phyloP scores from a whole-genome alignment of 2,888 invertebrate species.

The Protophormia terraenovae region DNA sequence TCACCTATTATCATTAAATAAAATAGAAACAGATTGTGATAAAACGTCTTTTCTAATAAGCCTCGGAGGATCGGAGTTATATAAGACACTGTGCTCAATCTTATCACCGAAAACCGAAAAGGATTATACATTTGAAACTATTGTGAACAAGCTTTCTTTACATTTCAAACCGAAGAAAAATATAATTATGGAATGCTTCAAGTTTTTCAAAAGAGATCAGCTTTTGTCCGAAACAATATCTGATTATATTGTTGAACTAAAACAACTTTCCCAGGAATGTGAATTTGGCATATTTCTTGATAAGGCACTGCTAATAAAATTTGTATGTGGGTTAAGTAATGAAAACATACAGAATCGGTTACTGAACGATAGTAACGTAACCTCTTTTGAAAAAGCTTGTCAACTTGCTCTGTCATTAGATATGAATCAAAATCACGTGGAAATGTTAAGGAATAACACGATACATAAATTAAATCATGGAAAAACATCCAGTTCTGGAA shows the following conservation, averaged over 20 bases:
- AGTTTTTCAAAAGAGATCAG: constrained; percentile 25
- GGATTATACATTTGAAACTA: not conserved
- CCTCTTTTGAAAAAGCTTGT: constrained; percentile 18
- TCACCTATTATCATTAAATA: too few relatives aligned
- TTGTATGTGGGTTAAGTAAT: constrained; percentile 4
- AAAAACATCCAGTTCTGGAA: too few relatives aligned
- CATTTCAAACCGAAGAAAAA: constrained; percentile 22
- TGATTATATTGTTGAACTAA: constrained; percentile 1
- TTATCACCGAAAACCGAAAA: constrained; percentile 12
- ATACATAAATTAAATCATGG: too few relatives aligned
- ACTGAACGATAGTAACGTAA: not conserved
- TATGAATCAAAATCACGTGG: not conserved
- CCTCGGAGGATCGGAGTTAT: not conserved
- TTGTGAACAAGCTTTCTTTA: not conserved
- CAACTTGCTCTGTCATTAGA: constrained; percentile 13
- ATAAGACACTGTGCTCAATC: constrained; percentile 5
- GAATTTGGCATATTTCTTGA: not conserved
- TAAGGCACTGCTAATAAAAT: not conserved
- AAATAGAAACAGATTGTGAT: too few relatives aligned
- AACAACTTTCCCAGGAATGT: not conserved
- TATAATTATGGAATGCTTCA: not conserved
- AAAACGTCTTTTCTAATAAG: too few relatives aligned
- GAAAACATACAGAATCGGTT: constrained; percentile 1
- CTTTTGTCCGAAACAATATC: not conserved
- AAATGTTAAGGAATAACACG: not conserved